A percentile compares a stretch with the other conserved stretches of the same genome.
These are phyloP conservation scores for Etheostoma nigrum DNA, from an alignment of 2,797 vertebrate genomes.

Conservation along the genomic window DNA sequence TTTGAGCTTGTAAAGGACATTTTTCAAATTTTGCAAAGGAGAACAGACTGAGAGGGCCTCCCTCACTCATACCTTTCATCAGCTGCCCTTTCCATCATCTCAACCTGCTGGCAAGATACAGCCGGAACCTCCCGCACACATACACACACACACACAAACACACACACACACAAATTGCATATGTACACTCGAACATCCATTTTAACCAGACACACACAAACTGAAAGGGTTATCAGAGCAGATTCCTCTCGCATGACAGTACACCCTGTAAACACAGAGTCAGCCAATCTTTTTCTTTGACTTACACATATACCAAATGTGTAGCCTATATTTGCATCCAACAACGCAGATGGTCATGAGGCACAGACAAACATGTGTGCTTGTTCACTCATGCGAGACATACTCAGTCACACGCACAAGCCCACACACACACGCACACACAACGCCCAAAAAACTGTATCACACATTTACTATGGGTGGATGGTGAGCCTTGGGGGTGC, in stretches of 20 bases:
- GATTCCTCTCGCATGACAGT: slow-evolving; percentile 57
- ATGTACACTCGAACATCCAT: slow-evolving; percentile 25
- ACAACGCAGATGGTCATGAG: slow-evolving; percentile 70
- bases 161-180: not conserved
- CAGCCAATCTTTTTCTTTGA: slow-evolving; percentile 7
- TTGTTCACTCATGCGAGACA: slow-evolving; percentile 65
- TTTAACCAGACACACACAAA: slow-evolving; percentile 28
- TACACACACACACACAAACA: slow-evolving; percentile 24
- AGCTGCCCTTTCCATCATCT: slow-evolving; percentile 61
- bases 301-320: slow-evolving; percentile 40
- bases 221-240: slow-evolving; percentile 40
- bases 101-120: slow-evolving; percentile 53
- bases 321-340: slow-evolving; percentile 54
- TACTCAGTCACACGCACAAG: slow-evolving; percentile 28
- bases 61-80: slow-evolving; percentile 75
- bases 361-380: slow-evolving; percentile 64
- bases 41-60: slow-evolving; percentile 39
- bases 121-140: slow-evolving; percentile 34
- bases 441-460: slow-evolving; percentile 30
- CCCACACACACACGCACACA: not conserved
- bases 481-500: slow-evolving; percentile 69
- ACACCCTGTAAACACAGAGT: slow-evolving; percentile 46
- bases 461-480: slow-evolving; percentile 64
- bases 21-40: slow-evolving; percentile 29
- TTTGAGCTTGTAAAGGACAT: slow-evolving; percentile 30